Evolutionary conservation across 1,140 invertebrate species (phyloP).

Genomic region (Bactericera cockerelli): DNA sequence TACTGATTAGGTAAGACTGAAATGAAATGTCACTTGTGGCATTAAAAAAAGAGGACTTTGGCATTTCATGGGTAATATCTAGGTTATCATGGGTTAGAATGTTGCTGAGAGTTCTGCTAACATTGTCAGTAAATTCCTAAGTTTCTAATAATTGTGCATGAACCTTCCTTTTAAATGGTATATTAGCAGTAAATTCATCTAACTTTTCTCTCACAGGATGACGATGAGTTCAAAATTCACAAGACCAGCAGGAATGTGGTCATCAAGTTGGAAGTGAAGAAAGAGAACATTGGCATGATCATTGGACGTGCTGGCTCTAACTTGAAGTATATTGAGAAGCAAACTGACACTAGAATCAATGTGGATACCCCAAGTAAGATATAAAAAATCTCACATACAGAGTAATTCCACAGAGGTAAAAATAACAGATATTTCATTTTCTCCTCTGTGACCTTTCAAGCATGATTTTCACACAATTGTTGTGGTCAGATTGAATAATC

Average conservation of each 20-base stretch:
- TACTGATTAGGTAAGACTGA: too few species aligned
- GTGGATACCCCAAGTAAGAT: conserved; percentile 31
- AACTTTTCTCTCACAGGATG: conserved; percentile 7
- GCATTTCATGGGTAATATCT: too few species aligned
- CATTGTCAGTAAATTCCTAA: too few species aligned
- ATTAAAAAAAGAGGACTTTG: too few species aligned
- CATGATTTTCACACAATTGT: background rate
- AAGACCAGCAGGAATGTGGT: conserved; percentile 25
- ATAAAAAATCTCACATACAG: background rate
- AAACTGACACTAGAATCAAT: conserved; percentile 47
- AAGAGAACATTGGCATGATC: conserved; percentile 30
- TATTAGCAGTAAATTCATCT: too few species aligned
- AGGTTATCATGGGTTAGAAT: too few species aligned
- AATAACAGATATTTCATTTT: too few species aligned
- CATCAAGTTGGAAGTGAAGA: conserved; percentile 32
- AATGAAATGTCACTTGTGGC: too few species aligned
- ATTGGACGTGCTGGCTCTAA: conserved; percentile 47
- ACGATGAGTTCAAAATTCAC: conserved; percentile 9
- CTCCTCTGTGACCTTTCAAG: too few species aligned
- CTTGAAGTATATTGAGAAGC: conserved; percentile 51
- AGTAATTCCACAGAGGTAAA: background rate
- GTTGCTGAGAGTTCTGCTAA: too few species aligned
- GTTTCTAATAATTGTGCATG: too few species aligned
- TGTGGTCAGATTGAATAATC: background rate
- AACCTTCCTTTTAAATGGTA: too few species aligned